Conservation (phyloP, 1,140 invertebrate genomes). For the Sitobion miscanthi region DNA sequence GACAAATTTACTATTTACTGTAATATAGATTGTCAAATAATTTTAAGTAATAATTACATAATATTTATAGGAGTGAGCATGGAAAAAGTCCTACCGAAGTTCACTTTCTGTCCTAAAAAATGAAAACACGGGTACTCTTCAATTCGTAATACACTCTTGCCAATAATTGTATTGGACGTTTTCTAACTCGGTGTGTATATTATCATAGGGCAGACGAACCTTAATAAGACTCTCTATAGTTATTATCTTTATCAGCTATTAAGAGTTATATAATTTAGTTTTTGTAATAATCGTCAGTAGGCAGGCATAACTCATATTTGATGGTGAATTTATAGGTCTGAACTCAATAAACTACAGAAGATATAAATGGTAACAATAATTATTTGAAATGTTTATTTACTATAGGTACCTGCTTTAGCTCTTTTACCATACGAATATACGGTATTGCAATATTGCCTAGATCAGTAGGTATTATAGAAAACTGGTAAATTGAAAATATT, state of each 20-base stretch:
- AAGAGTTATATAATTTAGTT: not conserved
- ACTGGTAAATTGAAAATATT: not conserved
- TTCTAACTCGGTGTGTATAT: not conserved
- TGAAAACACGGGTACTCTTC: not conserved
- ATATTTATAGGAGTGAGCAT: conserved; percentile 15
- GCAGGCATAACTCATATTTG: not conserved
- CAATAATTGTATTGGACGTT: not conserved
- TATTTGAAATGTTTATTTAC: not conserved
- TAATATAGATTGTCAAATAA: conserved; percentile 42
- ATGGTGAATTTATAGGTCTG: not conserved
- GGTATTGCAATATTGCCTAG: not conserved
- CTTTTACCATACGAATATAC: not conserved
- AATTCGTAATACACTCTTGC: not conserved
- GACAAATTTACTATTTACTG: conserved; percentile 6
- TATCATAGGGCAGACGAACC: not conserved
- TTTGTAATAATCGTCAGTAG: not conserved
- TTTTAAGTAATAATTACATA: conserved; percentile 11
- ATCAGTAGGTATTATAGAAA: not conserved
- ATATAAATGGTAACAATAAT: not conserved
- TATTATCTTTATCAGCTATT: not conserved
- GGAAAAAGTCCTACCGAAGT: not conserved
- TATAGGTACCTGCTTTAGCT: not conserved
- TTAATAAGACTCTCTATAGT: not conserved
- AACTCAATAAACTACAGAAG: not conserved
- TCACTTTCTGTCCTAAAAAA: not conserved